Evolutionary conservation across 2,888 invertebrate genomes (phyloP).

Genomic region (Escarpia spicata): DNA sequence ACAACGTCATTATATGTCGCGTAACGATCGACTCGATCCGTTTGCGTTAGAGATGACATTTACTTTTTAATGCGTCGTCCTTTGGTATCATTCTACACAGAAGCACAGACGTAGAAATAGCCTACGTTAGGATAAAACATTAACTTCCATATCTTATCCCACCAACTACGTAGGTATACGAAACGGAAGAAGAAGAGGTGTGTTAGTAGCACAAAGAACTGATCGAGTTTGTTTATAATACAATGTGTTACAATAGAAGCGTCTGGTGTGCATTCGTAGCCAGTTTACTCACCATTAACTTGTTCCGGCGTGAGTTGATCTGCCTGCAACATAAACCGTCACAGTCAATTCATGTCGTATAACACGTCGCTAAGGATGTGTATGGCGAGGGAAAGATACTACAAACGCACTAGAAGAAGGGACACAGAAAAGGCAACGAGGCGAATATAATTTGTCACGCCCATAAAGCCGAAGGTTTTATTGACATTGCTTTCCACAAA

Average conservation of each 20-base stretch:
- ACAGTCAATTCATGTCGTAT: neutral
- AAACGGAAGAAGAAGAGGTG: neutral
- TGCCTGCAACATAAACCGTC: neutral
- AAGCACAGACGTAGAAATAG: neutral
- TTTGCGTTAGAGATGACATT: neutral
- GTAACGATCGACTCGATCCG: neutral
- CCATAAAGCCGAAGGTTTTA: no score
- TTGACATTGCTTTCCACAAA: no score
- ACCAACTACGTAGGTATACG: neutral
- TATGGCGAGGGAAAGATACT: neutral
- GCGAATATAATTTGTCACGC: no score
- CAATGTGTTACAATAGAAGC: neutral
- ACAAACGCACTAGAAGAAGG: neutral
- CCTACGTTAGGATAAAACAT: neutral
- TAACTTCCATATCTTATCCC: neutral
- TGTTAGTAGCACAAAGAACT: neutral
- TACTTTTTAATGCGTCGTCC: neutral
- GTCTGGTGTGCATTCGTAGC: neutral
- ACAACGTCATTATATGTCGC: neutral
- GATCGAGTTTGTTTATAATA: neutral
- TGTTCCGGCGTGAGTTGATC: neutral
- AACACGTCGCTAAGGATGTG: no score
- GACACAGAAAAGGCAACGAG: neutral
- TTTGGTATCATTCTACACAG: neutral
- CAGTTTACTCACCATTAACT: neutral